Base-by-base conservation (phyloP, 2,888 invertebrate genomes). In the Cephus pygmeus region DNA sequence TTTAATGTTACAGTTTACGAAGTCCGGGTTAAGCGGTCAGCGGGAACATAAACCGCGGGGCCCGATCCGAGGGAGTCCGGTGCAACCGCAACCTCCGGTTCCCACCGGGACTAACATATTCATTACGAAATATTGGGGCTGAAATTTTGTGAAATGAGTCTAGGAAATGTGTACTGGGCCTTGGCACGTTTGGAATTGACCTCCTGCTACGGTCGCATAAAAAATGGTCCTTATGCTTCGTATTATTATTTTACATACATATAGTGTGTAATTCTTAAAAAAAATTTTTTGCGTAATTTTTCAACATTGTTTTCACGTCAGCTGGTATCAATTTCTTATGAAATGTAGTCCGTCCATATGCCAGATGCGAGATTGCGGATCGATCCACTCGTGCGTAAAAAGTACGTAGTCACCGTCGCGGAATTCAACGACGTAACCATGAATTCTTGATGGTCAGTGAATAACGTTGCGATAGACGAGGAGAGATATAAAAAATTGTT, bases 41-140 rank as follows among this genome's bases (percentile, higher is more conserved):
- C 68, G 78, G 79, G 80, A 77, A 73, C 40, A 76, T 79, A 31
- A 40, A 73, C n/a, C 33, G 69, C 71, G 71, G 31, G 31, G 30
- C 56, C 34, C 30, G 31, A 76, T 68, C 23, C 68, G 73, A 73
- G 76, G 71, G 78, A 76, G 73, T 75, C 31, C 76, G 77, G 73
- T 76, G 71, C 82, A 84, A 90, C 90, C 90, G 84, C 90, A 89
- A 87, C 81, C 88, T 90, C 88, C 87, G 89, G 86, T 89, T 90
- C 89, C 86, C 90, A 89, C 86, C 87, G 84, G 77, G 78, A 76
- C 83, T 80, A 84, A 85, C 86, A 85, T 90, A 90, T 90, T 90
- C 90, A 90, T 90, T 90, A 87, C 82, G 85, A 83, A 88, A 87
- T 87, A 82, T 85, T 87, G 81, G 83, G 85, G 82, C 87, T 89